Conservation (phyloP, 2,113 vertebrate genomes). For the Athene cunicularia region DNA sequence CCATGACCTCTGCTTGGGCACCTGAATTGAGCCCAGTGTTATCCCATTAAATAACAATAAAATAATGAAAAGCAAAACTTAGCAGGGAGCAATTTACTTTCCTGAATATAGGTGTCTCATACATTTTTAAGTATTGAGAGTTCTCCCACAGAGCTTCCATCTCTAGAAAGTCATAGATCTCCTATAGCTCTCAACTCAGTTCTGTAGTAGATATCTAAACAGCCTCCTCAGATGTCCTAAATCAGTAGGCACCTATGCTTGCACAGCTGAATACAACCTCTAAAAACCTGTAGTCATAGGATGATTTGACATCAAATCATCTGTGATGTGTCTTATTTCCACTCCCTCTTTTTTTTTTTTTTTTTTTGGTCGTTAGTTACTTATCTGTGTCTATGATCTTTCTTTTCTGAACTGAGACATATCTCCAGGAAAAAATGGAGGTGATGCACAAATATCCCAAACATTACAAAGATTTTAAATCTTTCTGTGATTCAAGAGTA, state of each 20-base stretch:
- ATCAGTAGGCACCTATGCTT: not conserved
- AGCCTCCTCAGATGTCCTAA: not conserved
- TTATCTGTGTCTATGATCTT: not conserved
- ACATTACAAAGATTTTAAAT: not conserved
- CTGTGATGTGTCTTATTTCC: not conserved
- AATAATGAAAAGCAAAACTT: not conserved
- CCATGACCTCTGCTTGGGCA: rapidly evolving
- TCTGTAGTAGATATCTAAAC: not conserved
- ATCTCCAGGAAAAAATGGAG: not conserved
- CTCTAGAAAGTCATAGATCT: not conserved
- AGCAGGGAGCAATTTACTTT: not conserved
- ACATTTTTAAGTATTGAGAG: not conserved
- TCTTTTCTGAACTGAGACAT: not conserved
- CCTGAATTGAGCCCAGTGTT: not conserved
- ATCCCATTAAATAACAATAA: not conserved
- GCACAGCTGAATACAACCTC: not conserved
- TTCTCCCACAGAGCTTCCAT: not conserved
- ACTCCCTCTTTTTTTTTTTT: not conserved
- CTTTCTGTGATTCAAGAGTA: not conserved
- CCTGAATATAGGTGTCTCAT: not conserved
- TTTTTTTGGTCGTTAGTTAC: not conserved
- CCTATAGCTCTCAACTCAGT: not conserved
- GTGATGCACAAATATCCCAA: not conserved
- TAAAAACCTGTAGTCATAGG: not conserved
- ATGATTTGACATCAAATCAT: not conserved